phyloP scores from a whole-genome alignment of 2,888 invertebrate genomes.

The Spodoptera picta region DNA sequence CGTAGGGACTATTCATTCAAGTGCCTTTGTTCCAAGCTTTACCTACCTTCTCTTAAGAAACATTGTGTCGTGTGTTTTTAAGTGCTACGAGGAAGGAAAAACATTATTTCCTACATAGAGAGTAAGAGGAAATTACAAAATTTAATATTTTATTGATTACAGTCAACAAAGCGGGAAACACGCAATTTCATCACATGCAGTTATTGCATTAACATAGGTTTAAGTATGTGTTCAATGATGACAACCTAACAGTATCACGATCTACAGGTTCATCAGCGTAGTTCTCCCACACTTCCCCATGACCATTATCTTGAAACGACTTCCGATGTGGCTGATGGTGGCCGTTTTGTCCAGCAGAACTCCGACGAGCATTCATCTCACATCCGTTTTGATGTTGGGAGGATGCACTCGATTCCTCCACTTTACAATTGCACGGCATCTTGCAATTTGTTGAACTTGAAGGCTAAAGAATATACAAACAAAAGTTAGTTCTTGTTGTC shows the following conservation, averaged over 20 bases:
- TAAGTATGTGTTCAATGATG: no score
- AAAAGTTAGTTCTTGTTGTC: background rate
- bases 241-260: slow-evolving; percentile 69
- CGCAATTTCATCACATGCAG: no score
- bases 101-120: background rate
- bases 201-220: no score
- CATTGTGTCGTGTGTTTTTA: slow-evolving; percentile 1
- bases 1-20: slow-evolving; percentile 15
- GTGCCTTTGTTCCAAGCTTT: slow-evolving; percentile 34
- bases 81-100: slow-evolving; percentile 21
- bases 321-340: slow-evolving; percentile 70
- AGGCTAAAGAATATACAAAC: slow-evolving; percentile 10
- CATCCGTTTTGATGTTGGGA: slow-evolving; percentile 64
- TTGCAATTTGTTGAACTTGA: slow-evolving; percentile 20
- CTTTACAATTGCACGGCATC: slow-evolving; percentile 74
- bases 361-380: slow-evolving; percentile 52
- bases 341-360: slow-evolving; percentile 52
- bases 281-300: slow-evolving; percentile 40
- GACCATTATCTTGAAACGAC: slow-evolving; percentile 64
- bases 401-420: slow-evolving; percentile 51
- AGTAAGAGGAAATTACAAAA: no score
- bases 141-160: no score
- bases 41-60: slow-evolving; percentile 9
- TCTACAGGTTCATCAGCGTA: slow-evolving; percentile 54
- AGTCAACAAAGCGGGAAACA: no score